Evolutionary conservation across 2,888 invertebrate species (phyloP).

Genomic region (Sphaeridia pumilis): DNA sequence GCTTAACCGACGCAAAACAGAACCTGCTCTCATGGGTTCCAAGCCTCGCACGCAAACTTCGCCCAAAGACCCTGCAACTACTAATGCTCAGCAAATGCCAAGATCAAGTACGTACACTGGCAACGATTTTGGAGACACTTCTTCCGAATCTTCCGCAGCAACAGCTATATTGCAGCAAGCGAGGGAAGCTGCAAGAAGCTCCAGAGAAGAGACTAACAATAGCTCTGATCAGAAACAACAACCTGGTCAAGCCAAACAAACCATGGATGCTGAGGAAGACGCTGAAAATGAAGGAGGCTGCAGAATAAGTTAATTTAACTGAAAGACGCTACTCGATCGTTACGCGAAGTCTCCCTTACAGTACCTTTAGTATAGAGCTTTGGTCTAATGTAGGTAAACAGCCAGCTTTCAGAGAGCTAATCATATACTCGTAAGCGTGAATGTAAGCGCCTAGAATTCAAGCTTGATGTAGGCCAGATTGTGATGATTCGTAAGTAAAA

Average conservation of each 20-base stretch:
- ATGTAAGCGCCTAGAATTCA: too few relatives aligned
- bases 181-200: too few relatives aligned
- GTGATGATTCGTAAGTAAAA: too few relatives aligned
- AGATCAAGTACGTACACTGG: neutral
- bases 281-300: constrained; percentile 1
- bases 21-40: constrained; percentile 12
- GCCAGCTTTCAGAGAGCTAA: too few relatives aligned
- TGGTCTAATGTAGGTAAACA: too few relatives aligned
- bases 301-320: neutral
- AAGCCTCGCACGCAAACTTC: neutral
- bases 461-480: too few relatives aligned
- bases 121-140: neutral
- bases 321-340: too few relatives aligned
- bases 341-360: too few relatives aligned
- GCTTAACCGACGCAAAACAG: constrained; percentile 22
- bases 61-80: neutral
- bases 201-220: neutral
- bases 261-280: neutral
- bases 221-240: neutral
- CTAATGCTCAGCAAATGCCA: too few relatives aligned
- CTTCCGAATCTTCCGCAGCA: neutral
- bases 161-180: neutral
- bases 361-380: too few relatives aligned
- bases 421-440: too few relatives aligned
- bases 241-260: neutral